These are phyloP conservation scores for Sternotherus odoratus DNA, from an alignment of 2,797 vertebrate genomes.

Conservation along the genomic window DNA sequence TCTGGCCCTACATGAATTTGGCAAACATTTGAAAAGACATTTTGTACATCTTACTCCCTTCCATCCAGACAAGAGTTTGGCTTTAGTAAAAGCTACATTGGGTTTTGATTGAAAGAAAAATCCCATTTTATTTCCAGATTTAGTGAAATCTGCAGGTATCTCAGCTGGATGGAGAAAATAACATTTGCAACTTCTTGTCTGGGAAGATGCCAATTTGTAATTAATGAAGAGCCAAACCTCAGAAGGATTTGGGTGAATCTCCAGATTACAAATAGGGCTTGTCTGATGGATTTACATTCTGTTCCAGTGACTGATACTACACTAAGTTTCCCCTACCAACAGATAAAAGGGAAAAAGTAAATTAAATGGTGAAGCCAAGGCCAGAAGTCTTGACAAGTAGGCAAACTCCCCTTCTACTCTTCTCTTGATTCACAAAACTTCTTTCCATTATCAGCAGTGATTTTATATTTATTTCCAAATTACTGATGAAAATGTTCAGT, in stretches of 20 bases:
- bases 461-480: neutral
- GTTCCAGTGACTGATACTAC: neutral
- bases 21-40: neutral
- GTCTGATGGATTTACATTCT: neutral
- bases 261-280: neutral
- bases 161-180: neutral
- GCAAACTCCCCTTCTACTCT: neutral
- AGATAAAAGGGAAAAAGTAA: neutral
- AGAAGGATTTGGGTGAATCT: neutral
- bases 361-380: neutral
- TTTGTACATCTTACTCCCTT: neutral
- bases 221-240: neutral
- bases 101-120: neutral
- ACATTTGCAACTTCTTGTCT: neutral
- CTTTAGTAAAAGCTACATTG: neutral
- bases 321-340: neutral
- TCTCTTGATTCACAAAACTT: neutral
- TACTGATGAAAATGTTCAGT: neutral
- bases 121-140: neutral
- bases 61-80: neutral
- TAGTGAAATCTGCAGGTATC: neutral
- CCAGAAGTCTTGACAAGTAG: neutral
- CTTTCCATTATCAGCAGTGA: neutral
- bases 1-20: neutral
- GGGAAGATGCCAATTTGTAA: neutral